Conservation (phyloP, 2,888 invertebrate genomes). For the Heliconius ismenius region DNA sequence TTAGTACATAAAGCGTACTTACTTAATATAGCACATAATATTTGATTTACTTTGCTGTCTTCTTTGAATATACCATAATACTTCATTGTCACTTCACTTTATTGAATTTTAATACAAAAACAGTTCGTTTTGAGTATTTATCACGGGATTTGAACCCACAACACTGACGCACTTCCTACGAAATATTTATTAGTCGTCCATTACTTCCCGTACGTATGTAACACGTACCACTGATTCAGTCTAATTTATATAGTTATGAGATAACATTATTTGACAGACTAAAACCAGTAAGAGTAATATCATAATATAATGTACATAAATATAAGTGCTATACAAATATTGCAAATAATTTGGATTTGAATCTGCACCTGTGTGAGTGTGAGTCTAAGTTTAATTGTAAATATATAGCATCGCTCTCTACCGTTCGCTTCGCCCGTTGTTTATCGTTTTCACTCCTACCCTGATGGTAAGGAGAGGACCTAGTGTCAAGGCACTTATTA, state of each 20-base stretch:
- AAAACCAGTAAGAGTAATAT: neutral
- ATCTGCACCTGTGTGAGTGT: neutral
- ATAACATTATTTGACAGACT: slow-evolving; percentile 5
- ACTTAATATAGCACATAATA: slow-evolving; percentile 69
- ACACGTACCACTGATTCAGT: neutral
- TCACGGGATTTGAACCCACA: neutral
- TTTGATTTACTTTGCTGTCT: slow-evolving; percentile 66
- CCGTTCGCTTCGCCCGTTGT: neutral
- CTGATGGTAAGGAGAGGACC: too few relatives aligned
- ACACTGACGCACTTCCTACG: neutral
- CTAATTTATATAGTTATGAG: slow-evolving; percentile 9
- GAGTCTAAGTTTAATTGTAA: neutral
- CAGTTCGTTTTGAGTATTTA: neutral
- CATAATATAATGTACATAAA: neutral
- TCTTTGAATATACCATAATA: slow-evolving; percentile 54
- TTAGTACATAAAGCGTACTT: slow-evolving; percentile 47
- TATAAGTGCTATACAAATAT: neutral
- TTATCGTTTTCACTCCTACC: neutral
- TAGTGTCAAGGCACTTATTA: too few relatives aligned
- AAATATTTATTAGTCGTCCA: neutral
- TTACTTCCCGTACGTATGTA: neutral
- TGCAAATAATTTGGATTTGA: neutral
- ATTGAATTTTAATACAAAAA: neutral
- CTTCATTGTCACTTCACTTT: slow-evolving; percentile 33
- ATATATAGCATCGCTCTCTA: neutral